Evolutionary conservation across 23 tunicate species (phyloP).

Genomic region (Pegea sp.): DNA sequence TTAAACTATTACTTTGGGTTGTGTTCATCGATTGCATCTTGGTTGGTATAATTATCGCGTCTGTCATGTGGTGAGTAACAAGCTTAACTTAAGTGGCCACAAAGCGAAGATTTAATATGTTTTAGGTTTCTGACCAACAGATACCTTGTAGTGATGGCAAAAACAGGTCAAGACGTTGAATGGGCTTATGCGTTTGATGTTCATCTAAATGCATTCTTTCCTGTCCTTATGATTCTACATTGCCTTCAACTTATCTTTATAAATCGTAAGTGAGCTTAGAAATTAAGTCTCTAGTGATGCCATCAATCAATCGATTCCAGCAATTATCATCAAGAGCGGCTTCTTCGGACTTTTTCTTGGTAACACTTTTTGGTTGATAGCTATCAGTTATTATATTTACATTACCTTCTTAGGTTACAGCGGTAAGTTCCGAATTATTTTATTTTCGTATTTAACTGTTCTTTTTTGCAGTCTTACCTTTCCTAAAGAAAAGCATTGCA

Average conservation of each 20-base stretch:
- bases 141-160: constrained; percentile 32
- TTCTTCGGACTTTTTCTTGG: constrained; percentile 60
- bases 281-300: not conserved
- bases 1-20: constrained; percentile 81
- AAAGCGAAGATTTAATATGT: not conserved
- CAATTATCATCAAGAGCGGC: constrained; percentile 32
- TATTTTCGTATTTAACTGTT: not conserved
- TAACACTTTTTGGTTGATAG: constrained; percentile 94
- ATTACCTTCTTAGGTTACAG: constrained; percentile 95
- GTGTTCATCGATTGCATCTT: constrained; percentile 87
- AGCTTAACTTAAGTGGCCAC: not conserved
- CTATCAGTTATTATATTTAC: constrained; percentile 81
- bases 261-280: constrained; percentile 26
- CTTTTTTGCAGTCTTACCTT: constrained; percentile 60
- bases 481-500: constrained; percentile 73
- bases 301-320: constrained; percentile 8
- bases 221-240: constrained; percentile 92
- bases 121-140: constrained; percentile 49
- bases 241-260: constrained; percentile 76
- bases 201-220: constrained; percentile 96
- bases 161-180: constrained; percentile 71
- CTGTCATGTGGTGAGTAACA: constrained; percentile 64
- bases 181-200: constrained; percentile 99
- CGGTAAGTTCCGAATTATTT: constrained; percentile 25
- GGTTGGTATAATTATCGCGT: constrained; percentile 72